Conservation (phyloP, 1,140 invertebrate species). For the Pseudomyrmex concolor region DNA sequence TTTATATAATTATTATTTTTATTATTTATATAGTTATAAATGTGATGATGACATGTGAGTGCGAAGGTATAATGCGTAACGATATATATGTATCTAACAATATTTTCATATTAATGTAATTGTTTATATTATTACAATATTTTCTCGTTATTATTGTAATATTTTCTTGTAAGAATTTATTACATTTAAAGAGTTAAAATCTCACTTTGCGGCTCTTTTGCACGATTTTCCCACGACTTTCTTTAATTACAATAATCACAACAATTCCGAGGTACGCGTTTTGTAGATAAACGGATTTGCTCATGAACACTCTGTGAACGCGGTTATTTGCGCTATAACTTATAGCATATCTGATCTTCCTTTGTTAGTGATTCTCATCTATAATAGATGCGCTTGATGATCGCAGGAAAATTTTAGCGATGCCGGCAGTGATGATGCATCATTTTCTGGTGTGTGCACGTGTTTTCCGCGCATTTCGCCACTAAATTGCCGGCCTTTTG, state of each 20-base stretch:
- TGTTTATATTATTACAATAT: background rate
- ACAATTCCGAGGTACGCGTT: background rate
- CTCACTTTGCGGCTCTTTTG: background rate
- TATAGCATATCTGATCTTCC: background rate
- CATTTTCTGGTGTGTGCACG: background rate
- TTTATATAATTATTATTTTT: background rate
- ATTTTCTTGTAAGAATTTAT: background rate
- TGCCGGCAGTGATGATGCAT: background rate
- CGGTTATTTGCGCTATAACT: background rate
- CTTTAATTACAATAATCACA: background rate
- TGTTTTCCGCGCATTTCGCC: conserved; percentile 29
- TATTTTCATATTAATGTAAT: background rate
- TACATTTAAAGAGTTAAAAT: background rate
- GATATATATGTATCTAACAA: background rate
- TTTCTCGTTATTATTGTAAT: background rate
- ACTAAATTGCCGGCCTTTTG: conserved; percentile 36
- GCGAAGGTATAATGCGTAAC: background rate
- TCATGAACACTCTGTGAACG: background rate
- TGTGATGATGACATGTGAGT: too few species aligned
- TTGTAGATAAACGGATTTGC: background rate
- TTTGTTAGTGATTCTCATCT: background rate
- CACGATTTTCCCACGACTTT: background rate
- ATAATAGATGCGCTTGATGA: background rate
- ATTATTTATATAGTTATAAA: too few species aligned
- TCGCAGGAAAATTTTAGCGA: background rate